Percentiles rank a stretch among this genome's conserved stretches.
Conservation (phyloP, 2,797 vertebrate genomes). For the Chelon auratus region DNA sequence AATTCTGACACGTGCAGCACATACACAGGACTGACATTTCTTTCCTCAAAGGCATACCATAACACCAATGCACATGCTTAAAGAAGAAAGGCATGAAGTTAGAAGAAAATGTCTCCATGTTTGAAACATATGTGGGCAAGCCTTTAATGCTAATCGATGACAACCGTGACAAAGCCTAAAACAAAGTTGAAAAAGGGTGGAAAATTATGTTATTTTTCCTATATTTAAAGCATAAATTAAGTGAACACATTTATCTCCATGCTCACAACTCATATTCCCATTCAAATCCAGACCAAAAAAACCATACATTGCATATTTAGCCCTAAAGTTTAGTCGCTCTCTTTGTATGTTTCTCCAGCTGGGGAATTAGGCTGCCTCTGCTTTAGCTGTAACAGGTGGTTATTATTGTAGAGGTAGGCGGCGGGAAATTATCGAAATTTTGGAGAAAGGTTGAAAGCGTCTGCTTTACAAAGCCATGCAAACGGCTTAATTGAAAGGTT, state of each 20-base stretch:
- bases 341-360: neutral
- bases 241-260: neutral
- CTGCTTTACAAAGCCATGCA: conserved; percentile 16
- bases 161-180: neutral
- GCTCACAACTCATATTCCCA: neutral
- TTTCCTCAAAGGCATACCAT: too few relatives aligned
- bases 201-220: neutral
- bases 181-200: neutral
- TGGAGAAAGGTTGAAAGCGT: conserved; percentile 25
- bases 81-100: neutral
- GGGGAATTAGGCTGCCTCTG: conserved; percentile 9
- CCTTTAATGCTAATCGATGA: neutral
- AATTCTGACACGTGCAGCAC: too few relatives aligned
- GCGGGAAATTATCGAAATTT: conserved; percentile 18
- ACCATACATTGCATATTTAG: neutral
- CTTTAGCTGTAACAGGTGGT: conserved; percentile 40
- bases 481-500: conserved; percentile 43
- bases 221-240: neutral
- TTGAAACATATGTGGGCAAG: neutral
- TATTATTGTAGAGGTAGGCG: conserved; percentile 24
- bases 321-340: neutral
- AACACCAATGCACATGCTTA: neutral
- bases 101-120: neutral
- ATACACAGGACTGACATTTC: too few relatives aligned
- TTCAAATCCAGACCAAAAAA: neutral